A percentile compares a stretch with the other conserved stretches of the same genome.
phyloP scores from a whole-genome alignment of 2,888 invertebrate genomes.

The Calliphora vomitoria region DNA sequence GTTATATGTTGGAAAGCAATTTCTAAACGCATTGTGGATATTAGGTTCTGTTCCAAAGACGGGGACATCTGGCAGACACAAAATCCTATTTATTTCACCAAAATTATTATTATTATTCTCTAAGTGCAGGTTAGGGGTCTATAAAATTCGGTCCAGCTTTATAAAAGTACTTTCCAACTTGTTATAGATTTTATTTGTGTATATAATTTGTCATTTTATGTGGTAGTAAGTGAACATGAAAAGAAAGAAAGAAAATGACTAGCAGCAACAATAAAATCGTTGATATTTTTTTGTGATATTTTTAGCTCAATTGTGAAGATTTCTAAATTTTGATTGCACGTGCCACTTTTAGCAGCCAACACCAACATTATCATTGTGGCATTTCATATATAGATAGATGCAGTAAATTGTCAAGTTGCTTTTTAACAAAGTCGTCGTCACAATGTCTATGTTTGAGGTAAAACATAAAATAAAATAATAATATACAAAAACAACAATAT shows the following conservation, averaged over 20 bases:
- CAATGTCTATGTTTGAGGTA: slow-evolving; percentile 28
- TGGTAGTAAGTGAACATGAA: slow-evolving; percentile 19
- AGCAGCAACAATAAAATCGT: not conserved
- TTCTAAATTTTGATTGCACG: slow-evolving; percentile 29
- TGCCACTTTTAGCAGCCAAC: slow-evolving; percentile 28
- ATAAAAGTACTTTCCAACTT: too few relatives aligned
- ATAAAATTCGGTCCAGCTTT: too few relatives aligned
- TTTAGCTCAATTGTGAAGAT: slow-evolving; percentile 11
- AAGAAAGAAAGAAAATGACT: not conserved
- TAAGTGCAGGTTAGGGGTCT: too few relatives aligned
- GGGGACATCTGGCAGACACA: too few relatives aligned
- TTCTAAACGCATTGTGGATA: too few relatives aligned
- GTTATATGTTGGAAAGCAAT: too few relatives aligned
- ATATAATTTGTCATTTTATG: slow-evolving; percentile 2
- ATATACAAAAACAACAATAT: not conserved
- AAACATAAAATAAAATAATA: not conserved
- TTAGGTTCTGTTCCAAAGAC: too few relatives aligned
- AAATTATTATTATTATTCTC: too few relatives aligned
- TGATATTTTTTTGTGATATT: not conserved
- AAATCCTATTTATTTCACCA: too few relatives aligned
- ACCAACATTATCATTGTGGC: not conserved
- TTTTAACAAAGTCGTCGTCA: not conserved
- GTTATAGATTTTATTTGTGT: not conserved
- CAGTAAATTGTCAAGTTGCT: not conserved
- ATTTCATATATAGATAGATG: not conserved